A percentile compares a stretch with the other conserved stretches of the same genome.
Evolutionary conservation across 2,797 vertebrate species (phyloP).

Genomic region (Sardinella longiceps): DNA sequence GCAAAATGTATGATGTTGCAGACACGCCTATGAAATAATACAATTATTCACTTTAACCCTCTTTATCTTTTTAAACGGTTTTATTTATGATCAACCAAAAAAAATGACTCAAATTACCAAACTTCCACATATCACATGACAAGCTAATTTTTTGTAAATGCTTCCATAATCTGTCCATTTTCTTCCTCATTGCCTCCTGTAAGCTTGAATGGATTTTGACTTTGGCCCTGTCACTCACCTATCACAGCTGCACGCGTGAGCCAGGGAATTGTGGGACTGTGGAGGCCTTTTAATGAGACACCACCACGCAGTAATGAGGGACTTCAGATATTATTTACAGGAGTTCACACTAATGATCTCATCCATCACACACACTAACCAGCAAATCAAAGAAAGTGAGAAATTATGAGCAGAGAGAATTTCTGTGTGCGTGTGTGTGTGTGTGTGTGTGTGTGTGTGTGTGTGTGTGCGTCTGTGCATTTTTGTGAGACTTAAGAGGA

Average conservation of each 20-base stretch:
- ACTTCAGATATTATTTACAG: slow-evolving; percentile 44
- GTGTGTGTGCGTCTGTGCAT: background rate
- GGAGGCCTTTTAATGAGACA: slow-evolving; percentile 43
- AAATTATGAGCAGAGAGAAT: slow-evolving; percentile 24
- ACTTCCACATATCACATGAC: background rate
- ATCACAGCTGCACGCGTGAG: slow-evolving; percentile 3
- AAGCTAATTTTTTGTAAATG: background rate
- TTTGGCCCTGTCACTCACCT: background rate
- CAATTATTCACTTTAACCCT: too few relatives aligned
- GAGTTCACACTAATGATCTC: slow-evolving; percentile 47
- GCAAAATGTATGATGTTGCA: too few relatives aligned
- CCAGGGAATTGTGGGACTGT: background rate
- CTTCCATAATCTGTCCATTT: slow-evolving; percentile 12
- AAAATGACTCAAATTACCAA: too few relatives aligned
- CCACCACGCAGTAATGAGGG: slow-evolving; percentile 41
- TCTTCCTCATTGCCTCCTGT: slow-evolving; percentile 4
- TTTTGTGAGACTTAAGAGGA: background rate
- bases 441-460: background rate
- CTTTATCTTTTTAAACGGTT: too few relatives aligned
- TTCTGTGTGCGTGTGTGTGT: background rate
- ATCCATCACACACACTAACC: slow-evolving; percentile 49
- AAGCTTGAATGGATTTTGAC: slow-evolving; percentile 15
- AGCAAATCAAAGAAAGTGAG: slow-evolving; percentile 34
- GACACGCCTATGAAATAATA: too few relatives aligned
- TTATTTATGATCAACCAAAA: too few relatives aligned